Conservation (phyloP, 2,797 vertebrate genomes). For the Peromyscus nudipes region DNA sequence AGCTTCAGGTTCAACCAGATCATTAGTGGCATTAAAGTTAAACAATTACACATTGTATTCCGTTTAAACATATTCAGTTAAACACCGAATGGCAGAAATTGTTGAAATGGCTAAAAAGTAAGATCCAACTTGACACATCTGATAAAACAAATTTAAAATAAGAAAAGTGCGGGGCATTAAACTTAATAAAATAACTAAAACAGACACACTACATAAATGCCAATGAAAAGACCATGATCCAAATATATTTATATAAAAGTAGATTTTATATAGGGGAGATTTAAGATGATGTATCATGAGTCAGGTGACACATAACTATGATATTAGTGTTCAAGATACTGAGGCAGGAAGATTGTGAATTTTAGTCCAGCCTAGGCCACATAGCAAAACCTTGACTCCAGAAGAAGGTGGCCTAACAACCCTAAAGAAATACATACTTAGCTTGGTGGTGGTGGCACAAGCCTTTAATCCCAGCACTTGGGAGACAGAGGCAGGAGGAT, state of each 20-base stretch:
- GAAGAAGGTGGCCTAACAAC: background rate
- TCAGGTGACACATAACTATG: background rate
- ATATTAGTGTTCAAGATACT: background rate
- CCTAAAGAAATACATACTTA: background rate
- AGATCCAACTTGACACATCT: background rate
- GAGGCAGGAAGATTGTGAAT: background rate
- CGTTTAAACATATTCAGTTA: background rate
- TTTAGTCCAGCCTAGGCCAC: background rate
- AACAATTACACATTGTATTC: background rate
- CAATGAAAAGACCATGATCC: background rate
- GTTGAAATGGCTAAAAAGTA: background rate
- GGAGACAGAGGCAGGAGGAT: background rate
- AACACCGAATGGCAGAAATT: conserved; percentile 5
- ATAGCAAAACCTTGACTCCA: background rate
- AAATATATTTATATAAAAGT: background rate
- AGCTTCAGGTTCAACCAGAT: background rate
- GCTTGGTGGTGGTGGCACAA: background rate
- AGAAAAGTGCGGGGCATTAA: background rate
- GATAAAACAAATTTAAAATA: background rate
- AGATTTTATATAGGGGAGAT: background rate
- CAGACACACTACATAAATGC: background rate
- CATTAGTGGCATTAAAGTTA: background rate
- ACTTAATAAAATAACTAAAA: background rate
- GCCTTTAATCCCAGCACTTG: background rate
- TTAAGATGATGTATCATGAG: background rate